A percentile compares a stretch with the other conserved stretches of the same genome.
These are phyloP conservation scores for Apotomis betuletana DNA, from an alignment of 2,888 invertebrate genomes.

Conservation along the genomic window DNA sequence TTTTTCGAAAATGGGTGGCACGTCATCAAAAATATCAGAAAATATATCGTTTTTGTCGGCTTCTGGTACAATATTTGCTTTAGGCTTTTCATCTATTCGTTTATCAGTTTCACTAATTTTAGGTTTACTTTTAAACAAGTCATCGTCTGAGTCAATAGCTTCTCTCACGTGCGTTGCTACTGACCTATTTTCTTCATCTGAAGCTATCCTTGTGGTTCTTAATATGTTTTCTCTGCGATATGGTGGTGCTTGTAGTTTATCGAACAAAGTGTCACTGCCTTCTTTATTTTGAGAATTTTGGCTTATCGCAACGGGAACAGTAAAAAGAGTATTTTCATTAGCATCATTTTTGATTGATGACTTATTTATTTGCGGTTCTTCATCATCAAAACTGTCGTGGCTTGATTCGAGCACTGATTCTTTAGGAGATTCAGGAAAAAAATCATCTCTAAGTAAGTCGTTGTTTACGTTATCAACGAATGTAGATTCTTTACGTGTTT, in stretches of 20 bases:
- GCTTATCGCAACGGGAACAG: neutral
- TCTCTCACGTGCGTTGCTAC: neutral
- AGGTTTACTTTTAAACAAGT: constrained; percentile 16
- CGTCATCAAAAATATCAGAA: constrained; percentile 60
- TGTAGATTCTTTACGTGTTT: constrained; percentile 9
- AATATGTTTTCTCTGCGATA: constrained; percentile 11
- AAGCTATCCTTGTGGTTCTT: constrained; percentile 33
- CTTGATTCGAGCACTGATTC: constrained; percentile 15
- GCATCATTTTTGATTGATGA: constrained; percentile 5
- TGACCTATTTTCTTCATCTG: constrained; percentile 10
- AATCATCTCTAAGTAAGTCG: constrained; percentile 8
- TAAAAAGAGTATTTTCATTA: neutral
- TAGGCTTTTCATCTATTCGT: neutral
- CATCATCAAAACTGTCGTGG: constrained; percentile 19
- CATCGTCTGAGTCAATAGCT: constrained; percentile 26
- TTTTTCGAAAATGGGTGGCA: constrained; percentile 74
- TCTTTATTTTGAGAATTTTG: neutral
- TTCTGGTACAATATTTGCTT: neutral
- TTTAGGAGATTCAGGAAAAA: constrained; percentile 7
- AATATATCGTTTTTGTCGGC: constrained; percentile 49
- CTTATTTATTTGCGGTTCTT: neutral
- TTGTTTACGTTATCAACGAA: constrained; percentile 29
- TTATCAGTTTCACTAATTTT: neutral
- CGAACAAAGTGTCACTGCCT: neutral
- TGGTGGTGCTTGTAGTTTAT: constrained; percentile 32